Base-by-base conservation (phyloP, 92 coral and sea anemone genomes). In the Porites evermanni region DNA sequence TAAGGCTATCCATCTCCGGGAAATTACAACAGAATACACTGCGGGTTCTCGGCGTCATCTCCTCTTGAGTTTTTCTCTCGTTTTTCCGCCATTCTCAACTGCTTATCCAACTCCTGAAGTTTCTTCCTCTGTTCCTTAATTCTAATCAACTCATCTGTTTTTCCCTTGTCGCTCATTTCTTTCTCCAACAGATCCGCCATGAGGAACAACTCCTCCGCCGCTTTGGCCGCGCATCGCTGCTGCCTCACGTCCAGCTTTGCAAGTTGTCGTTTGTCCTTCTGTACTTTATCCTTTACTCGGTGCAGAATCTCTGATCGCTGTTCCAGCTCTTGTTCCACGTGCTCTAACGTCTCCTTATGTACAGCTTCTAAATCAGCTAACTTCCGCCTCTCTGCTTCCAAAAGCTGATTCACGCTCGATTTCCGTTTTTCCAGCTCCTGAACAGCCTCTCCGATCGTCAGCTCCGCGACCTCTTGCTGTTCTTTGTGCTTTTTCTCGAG, bases 401-500 rank as follows among this genome's bases (percentile, higher is more conserved):
- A 82, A 59, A 86, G 78, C 76, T 95, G 98, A 86, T 97, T 97
- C 4, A 97, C 99, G 19, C 81, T 89, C 53, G 83, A 85, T 63
- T 97, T 97, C 10, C 96, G 93, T 70, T 93, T 97, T 90, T 97
- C 99, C 51, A 97, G 92, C 29, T 93, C 98, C 75, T 97, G 93
- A 7, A 97, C 99, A 23, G 99, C 93, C 73, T 97, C 99, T 5
- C 99, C 97, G 20, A 97, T 97, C 70, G 98, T 97, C 74, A 97
- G 84, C 81, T 97, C 99, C 1, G 97, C 99, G 56, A 97, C 81
- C 72, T 97, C 99, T 77, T 97, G 99, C 63, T 97, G 99, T 67
- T 97, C 99, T 69, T 97, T 97, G 91, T 97, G 98, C 63, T 93
- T 95, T 85, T 97, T 97, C 88, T 97, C 99, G 88, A 97, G 93